These are phyloP conservation scores for Cyprinodon tularosa DNA, from an alignment of 2,113 vertebrate species.

Conservation along the genomic window DNA sequence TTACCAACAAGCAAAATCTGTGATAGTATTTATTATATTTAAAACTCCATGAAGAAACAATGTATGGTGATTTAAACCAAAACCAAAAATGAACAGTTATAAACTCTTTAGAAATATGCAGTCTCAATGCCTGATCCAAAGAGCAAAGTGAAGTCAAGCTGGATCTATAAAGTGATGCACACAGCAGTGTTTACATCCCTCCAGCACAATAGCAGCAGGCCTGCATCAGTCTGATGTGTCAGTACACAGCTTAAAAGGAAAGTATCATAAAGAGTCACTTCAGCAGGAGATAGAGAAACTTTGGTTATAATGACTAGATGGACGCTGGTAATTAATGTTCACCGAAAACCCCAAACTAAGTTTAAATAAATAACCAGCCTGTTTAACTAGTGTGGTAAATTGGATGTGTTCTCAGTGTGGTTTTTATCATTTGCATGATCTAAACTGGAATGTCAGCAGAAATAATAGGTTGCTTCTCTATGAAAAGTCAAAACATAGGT, in stretches of 20 bases:
- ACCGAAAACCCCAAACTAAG: background rate
- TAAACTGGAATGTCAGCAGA: background rate
- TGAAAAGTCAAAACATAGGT: no score
- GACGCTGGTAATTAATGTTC: background rate
- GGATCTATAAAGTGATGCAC: background rate
- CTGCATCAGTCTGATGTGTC: background rate
- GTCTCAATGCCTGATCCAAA: background rate
- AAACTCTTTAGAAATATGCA: background rate
- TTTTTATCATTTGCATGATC: background rate
- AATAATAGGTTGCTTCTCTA: background rate
- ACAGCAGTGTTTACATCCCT: background rate
- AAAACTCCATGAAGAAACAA: background rate
- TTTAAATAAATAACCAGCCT: background rate
- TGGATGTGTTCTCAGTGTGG: background rate
- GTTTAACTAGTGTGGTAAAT: background rate
- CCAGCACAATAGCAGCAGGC: background rate
- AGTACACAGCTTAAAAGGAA: background rate
- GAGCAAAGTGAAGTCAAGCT: background rate
- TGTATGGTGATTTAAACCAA: background rate
- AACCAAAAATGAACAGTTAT: background rate
- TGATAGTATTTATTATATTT: background rate
- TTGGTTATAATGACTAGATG: background rate
- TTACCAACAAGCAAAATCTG: background rate
- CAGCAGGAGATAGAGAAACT: background rate
- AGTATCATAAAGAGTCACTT: background rate